Evolutionary conservation across 2,797 vertebrate genomes (phyloP).

Genomic region (Chromobotia macracanthus): DNA sequence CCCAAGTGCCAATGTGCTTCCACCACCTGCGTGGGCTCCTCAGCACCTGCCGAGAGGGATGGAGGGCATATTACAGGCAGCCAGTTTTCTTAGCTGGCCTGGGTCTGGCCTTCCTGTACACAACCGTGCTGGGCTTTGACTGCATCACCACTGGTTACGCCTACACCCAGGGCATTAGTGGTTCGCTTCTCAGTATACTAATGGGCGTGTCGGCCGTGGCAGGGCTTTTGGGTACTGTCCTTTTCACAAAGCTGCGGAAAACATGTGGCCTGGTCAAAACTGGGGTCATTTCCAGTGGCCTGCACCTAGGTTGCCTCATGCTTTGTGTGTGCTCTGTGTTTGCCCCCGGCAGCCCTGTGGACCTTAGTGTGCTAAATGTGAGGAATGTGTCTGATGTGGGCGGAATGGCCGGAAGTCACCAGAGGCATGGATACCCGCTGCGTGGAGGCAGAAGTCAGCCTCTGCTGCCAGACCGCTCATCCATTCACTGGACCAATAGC

Average conservation of each 20-base stretch:
- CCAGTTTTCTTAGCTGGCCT: slow-evolving; percentile 81
- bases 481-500: slow-evolving; percentile 87
- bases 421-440: slow-evolving; percentile 64
- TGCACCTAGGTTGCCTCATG: slow-evolving; percentile 80
- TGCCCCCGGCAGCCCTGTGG: slow-evolving; percentile 82
- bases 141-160: slow-evolving; percentile 83
- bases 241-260: slow-evolving; percentile 81
- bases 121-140: slow-evolving; percentile 82
- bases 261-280: slow-evolving; percentile 79
- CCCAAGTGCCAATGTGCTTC: slow-evolving; percentile 69
- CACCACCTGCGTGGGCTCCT: slow-evolving; percentile 70
- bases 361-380: slow-evolving; percentile 74
- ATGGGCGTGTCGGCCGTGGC: slow-evolving; percentile 80
- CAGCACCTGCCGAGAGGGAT: slow-evolving; percentile 74
- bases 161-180: slow-evolving; percentile 83
- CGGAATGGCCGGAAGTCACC: slow-evolving; percentile 64
- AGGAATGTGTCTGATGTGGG: slow-evolving; percentile 68
- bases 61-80: slow-evolving; percentile 79
- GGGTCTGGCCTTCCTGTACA: slow-evolving; percentile 84
- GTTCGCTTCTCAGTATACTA: slow-evolving; percentile 83
- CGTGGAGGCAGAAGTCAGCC: slow-evolving; percentile 79
- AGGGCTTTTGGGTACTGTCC: slow-evolving; percentile 79
- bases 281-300: slow-evolving; percentile 80
- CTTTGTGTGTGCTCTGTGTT: slow-evolving; percentile 84
- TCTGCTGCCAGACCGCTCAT: slow-evolving; percentile 79